These are phyloP conservation scores for Melipona bicolor DNA, from an alignment of 2,888 invertebrate genomes.

Conservation along the genomic window DNA sequence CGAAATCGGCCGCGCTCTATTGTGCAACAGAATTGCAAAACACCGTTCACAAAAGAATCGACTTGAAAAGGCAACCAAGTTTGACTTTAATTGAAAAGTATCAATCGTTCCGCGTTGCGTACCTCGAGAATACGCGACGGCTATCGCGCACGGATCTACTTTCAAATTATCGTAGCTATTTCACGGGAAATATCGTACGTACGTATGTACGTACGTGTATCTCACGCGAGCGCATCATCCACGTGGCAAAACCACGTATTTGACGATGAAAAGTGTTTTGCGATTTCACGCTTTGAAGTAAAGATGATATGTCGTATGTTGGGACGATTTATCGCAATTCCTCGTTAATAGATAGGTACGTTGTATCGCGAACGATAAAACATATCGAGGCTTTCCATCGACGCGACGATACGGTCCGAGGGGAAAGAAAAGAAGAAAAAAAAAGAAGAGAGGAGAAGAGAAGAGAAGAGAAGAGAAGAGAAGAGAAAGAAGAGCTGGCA, in stretches of 20 bases:
- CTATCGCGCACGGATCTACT: slow-evolving; percentile 26
- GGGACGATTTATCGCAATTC: slow-evolving; percentile 13
- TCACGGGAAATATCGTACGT: slow-evolving; percentile 23
- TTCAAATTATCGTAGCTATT: slow-evolving; percentile 44
- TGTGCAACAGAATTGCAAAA: not conserved
- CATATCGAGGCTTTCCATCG: slow-evolving; percentile 2
- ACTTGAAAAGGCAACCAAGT: not conserved
- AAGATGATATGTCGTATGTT: slow-evolving; percentile 54
- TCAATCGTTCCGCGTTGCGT: not conserved
- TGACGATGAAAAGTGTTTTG: slow-evolving; percentile 47
- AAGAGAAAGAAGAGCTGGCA: not conserved
- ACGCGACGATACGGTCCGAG: not conserved
- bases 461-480: too few relatives aligned
- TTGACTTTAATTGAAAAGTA: not conserved
- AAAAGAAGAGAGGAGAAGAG: too few relatives aligned
- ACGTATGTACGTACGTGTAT: not conserved
- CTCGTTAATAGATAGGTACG: slow-evolving; percentile 19
- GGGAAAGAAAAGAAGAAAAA: not conserved
- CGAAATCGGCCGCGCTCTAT: slow-evolving; percentile 36
- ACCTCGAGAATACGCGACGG: not conserved
- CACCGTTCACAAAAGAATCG: not conserved
- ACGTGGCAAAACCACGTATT: slow-evolving; percentile 22
- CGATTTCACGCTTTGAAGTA: slow-evolving; percentile 69
- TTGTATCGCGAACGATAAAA: not conserved
- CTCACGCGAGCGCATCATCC: slow-evolving; percentile 42